Evolutionary conservation across 2,797 vertebrate species (phyloP).

Genomic region (Gila robusta): DNA sequence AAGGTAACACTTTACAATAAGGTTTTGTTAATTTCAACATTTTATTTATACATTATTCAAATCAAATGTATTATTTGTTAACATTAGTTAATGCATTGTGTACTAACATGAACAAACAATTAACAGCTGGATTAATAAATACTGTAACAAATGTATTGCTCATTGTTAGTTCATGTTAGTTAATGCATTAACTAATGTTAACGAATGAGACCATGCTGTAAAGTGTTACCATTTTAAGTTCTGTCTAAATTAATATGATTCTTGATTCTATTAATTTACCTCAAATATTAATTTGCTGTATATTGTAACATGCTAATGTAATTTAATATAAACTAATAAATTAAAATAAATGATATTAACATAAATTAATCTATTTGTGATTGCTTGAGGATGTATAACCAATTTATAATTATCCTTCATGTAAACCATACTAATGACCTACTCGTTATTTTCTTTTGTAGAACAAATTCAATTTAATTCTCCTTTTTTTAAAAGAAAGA

Average conservation of each 20-base stretch:
- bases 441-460: not conserved
- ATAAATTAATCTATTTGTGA: not conserved
- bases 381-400: not conserved
- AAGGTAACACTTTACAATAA: not conserved
- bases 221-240: not conserved
- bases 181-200: not conserved
- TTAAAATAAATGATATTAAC: not conserved
- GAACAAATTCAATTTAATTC: not conserved
- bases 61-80: too few species aligned
- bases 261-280: not conserved
- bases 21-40: not conserved
- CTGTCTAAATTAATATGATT: not conserved
- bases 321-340: not conserved
- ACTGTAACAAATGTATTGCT: too few species aligned
- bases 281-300: not conserved
- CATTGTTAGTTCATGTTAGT: not conserved
- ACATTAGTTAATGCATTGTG: too few species aligned
- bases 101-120: too few species aligned
- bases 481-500: not conserved
- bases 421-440: not conserved
- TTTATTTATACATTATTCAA: too few species aligned
- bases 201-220: not conserved
- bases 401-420: not conserved
- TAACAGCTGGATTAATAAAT: too few species aligned
- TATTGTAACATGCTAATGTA: not conserved